A percentile compares a stretch with the other conserved stretches of the same genome.
Evolutionary conservation across 1,140 invertebrate species (phyloP).

Genomic region (Diorhabda elongata): DNA sequence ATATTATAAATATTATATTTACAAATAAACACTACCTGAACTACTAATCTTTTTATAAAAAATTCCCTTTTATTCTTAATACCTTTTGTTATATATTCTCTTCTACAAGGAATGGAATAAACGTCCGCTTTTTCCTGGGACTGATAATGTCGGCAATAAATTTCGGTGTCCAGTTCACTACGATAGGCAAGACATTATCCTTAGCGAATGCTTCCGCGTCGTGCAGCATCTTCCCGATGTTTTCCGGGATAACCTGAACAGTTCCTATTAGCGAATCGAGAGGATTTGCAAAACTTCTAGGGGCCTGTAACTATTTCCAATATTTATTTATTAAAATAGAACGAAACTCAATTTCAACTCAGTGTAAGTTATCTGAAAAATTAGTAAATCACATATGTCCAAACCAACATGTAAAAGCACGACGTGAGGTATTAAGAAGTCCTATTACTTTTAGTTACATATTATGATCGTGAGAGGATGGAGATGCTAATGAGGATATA

Average conservation of each 20-base stretch:
- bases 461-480: too few species aligned
- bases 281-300: background rate
- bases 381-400: too few species aligned
- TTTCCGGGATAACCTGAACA: slow-evolving; percentile 24
- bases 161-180: slow-evolving; percentile 13
- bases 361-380: background rate
- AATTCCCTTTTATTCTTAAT: background rate
- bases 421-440: too few species aligned
- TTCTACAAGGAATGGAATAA: slow-evolving; percentile 8
- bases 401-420: too few species aligned
- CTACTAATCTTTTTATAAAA: too few species aligned
- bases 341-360: background rate
- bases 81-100: background rate
- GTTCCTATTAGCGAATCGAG: slow-evolving; percentile 21
- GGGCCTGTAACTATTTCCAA: background rate
- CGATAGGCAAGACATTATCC: slow-evolving; percentile 22
- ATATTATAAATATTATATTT: too few species aligned
- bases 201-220: slow-evolving; percentile 27
- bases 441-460: too few species aligned
- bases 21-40: too few species aligned
- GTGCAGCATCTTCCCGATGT: slow-evolving; percentile 21
- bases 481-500: too few species aligned
- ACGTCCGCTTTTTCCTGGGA: slow-evolving; percentile 4
- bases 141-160: slow-evolving; percentile 11
- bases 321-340: background rate